Base-by-base conservation (phyloP, 2,797 vertebrate species). In the Gobionotothen gibberifrons region DNA sequence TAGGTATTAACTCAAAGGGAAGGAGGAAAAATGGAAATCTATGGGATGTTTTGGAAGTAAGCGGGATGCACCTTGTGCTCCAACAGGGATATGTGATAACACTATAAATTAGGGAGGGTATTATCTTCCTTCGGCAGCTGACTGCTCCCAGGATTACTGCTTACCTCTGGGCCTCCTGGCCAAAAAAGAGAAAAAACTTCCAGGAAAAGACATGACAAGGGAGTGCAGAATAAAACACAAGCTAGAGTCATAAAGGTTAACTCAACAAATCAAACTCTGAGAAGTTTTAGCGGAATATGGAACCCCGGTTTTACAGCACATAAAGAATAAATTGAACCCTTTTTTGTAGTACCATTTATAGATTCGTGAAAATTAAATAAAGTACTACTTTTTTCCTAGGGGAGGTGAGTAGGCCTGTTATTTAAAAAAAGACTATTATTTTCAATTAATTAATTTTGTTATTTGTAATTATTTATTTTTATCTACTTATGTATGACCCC, bases 1-100 rank as follows among this genome's bases (percentile, higher is more conserved):
- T 87, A 85, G 80, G 87, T 93, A 93, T 92, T 91, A 94, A 92
- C 77, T 83, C 55, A 83, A 86, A 86, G 84, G 66, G 67, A 76
- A 73, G 72, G 72, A 61, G 69, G 69, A 60, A 72, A 72, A 81
- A 85, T 81, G 76, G 68, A 86, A 89, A 88, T 87, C 81, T 87
- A 82, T 82, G 29, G 65, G 76, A 70, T 78, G 79, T 89, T 91
- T 36, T 77, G 68, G 66, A 60, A 65, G 68, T 52, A 78, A 90
- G 76, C 78, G 63, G 63, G 82, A 74, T 78, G 82, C 79, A 76
- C 80, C 87, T 83, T 79, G 62, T 85, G 85, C 54, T 77, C 65
- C 40, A 44, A 61, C 51, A 43, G 83, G 79, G 79, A 86, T 78
- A 82, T 76, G 87, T 85, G 90, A 90, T 87, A 86, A 90, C 85